These are phyloP conservation scores for Lutraria rhynchaena DNA, from an alignment of 1,140 invertebrate species.

Conservation along the genomic window DNA sequence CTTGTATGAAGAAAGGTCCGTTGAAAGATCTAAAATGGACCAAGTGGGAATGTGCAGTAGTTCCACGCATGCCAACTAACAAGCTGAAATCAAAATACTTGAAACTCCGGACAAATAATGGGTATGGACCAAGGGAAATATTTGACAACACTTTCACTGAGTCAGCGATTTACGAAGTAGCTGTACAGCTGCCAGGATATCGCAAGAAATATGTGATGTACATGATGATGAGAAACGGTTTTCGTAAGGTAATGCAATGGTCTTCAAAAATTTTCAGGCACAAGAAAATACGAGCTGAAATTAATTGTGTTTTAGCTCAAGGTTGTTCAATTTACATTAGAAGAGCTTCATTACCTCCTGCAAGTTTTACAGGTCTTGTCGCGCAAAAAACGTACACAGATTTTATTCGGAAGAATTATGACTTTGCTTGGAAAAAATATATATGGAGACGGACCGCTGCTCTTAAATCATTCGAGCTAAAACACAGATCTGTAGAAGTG, in stretches of 20 bases:
- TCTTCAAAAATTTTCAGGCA: conserved; percentile 15
- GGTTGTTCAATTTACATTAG: conserved; percentile 40
- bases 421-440: conserved; percentile 57
- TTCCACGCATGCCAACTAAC: not conserved
- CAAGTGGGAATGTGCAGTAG: conserved; percentile 32
- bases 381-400: not conserved
- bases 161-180: conserved; percentile 62
- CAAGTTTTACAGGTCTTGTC: not conserved
- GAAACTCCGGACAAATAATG: not conserved
- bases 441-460: conserved; percentile 6
- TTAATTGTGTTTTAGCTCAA: conserved; percentile 10
- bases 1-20: conserved; percentile 55
- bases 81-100: conserved; percentile 15
- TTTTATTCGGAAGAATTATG: conserved; percentile 21
- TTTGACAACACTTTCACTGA: conserved; percentile 29
- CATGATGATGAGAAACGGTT: conserved; percentile 6
- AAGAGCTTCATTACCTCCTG: conserved; percentile 5
- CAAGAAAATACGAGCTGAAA: conserved; percentile 15
- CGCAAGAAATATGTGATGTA: conserved; percentile 50
- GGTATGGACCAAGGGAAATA: conserved; percentile 23
- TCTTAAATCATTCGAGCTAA: no score
- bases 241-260: conserved; percentile 12
- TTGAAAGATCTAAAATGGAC: conserved; percentile 62
- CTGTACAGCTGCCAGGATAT: conserved; percentile 27
- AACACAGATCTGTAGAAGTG: no score